Evolutionary conservation across 2,113 vertebrate genomes (phyloP), one percentile per base, ranked within the genome.

Genomic region (Syngnathus scovelli): DNA sequence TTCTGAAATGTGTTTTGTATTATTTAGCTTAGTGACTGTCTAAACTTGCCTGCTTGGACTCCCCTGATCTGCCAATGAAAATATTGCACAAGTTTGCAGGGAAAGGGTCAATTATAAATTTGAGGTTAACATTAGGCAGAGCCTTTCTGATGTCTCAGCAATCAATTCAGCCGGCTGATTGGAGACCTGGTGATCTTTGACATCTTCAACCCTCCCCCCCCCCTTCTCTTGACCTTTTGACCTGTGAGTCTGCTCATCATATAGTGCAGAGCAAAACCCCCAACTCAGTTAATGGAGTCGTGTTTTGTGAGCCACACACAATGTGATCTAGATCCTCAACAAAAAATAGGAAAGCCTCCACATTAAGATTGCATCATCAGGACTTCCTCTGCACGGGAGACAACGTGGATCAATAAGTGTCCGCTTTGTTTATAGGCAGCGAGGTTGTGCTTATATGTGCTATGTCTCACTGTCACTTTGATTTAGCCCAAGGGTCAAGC

Each of bases 401-500:
- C 64, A 74, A 68, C 43, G 36, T 38, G 9, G 78, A 92, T 92
- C 92, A 90, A 92, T 92, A 92, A 33, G 83, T 83, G 90, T 83
- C 90, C 88, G 69, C 87, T 87, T 89, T 84, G 89, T 91, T 92
- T 91, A 92, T 90, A 80, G 88, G 82, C 41, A 13, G 68, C 37
- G 9, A 64, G 78, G 76, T 68, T 79, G 81, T 79, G 74, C 85
- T 85, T 69, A 80, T 75, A 83, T 67, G 65, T 77, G 72, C 82
- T 77, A 69, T 73, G 80, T 79, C 82, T 76, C 58, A 23, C 46
- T 75, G 83, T 85, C 84, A 77, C 61, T 80, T 69, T 90, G 87
- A 92, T 90, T 91, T 90, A 91, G 69, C 36, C 61, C 59, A 55
- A 67, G 68, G 91, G 83, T 88, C 80, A 67, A 78, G 71, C 61